These are phyloP conservation scores for Bambusicola thoracicus DNA, from an alignment of 2,113 vertebrate genomes.

Conservation along the genomic window DNA sequence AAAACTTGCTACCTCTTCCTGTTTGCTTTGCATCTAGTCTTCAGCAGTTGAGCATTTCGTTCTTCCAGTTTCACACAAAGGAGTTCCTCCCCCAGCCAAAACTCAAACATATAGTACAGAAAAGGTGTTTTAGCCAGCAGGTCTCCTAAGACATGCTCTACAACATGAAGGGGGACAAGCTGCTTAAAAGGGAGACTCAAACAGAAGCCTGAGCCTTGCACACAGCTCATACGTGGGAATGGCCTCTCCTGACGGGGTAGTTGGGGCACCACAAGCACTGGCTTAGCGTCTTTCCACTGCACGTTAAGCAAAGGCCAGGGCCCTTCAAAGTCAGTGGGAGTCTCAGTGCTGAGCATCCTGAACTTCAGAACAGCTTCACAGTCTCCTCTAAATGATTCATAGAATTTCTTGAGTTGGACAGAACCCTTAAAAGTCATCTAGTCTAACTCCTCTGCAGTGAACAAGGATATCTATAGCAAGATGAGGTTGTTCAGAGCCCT, in stretches of 20 bases:
- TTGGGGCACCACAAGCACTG: accelerated
- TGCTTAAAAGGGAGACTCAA: not conserved
- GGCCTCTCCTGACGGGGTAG: not conserved
- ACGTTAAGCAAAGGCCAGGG: not conserved
- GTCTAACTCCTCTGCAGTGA: no score
- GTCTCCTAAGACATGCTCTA: not conserved
- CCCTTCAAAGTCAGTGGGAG: accelerated
- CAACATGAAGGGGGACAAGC: not conserved
- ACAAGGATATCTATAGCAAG: no score
- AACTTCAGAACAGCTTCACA: constrained; percentile 4
- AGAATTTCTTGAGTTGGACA: no score
- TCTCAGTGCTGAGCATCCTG: not conserved
- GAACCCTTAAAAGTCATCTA: no score
- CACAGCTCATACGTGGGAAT: not conserved
- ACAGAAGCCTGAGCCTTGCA: not conserved
- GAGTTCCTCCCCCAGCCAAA: not conserved
- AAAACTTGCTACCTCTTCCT: not conserved
- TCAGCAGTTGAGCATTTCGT: not conserved
- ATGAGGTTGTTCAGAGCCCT: no score
- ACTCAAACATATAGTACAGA: not conserved
- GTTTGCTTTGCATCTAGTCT: not conserved
- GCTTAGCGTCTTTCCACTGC: not conserved
- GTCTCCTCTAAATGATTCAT: not conserved
- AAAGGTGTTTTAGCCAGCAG: not conserved
- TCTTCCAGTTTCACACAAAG: not conserved